Evolutionary conservation across 2,113 vertebrate species (phyloP).

Genomic region (Rallus limicola): DNA sequence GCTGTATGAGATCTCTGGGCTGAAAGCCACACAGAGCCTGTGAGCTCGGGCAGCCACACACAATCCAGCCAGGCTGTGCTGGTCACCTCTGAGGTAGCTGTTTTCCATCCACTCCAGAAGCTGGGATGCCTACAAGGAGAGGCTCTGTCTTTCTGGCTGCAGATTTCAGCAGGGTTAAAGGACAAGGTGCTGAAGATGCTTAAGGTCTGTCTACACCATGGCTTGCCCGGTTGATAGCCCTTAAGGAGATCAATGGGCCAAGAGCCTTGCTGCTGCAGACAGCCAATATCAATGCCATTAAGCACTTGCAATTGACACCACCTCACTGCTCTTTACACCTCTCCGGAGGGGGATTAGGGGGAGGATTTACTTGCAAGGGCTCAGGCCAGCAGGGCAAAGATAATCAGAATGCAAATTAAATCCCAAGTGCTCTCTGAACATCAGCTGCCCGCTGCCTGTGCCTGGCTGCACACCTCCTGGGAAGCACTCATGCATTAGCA

Average conservation of each 20-base stretch:
- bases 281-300: constrained; percentile 26
- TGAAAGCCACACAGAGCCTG: background rate
- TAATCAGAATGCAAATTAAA: constrained; percentile 58
- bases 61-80: background rate
- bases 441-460: constrained; percentile 26
- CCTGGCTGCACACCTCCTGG: constrained; percentile 35
- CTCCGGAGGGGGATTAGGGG: constrained; percentile 38
- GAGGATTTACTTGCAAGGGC: constrained; percentile 49
- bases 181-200: background rate
- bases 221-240: background rate
- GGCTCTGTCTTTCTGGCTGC: background rate
- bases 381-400: constrained; percentile 57
- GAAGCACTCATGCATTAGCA: constrained; percentile 24
- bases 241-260: background rate
- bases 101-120: background rate
- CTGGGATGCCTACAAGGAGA: background rate
- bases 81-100: background rate
- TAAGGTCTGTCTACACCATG: background rate
- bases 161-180: background rate
- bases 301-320: constrained; percentile 20
- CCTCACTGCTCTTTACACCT: constrained; percentile 51
- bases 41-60: background rate
- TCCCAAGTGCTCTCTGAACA: background rate
- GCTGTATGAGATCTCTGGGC: background rate
- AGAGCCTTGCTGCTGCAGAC: background rate